Base-by-base conservation (phyloP, 2,113 vertebrate species). In the Platycercus adscitus region DNA sequence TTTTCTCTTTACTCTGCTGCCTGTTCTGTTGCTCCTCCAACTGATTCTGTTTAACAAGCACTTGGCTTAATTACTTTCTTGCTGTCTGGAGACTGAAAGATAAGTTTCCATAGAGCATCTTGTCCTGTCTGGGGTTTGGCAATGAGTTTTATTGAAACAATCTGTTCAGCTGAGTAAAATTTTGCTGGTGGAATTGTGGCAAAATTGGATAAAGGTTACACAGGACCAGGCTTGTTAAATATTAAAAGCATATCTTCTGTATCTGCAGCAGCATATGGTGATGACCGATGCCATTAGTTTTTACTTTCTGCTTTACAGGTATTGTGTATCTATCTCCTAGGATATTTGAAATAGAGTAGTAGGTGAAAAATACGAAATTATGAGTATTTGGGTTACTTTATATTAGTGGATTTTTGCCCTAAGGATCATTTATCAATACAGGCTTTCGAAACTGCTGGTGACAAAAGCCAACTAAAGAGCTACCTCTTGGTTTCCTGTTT, bases 21-120 rank as follows among this genome's bases (percentile, higher is more conserved):
- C 17, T 44, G 0, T 47, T 64, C 24, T 43, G 19, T 43, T 92
- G 86, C 39, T 75, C 28, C 87, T 69, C 55, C 78, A 75, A 44
- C 43, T 53, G 52, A 50, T 55, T 93, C 86, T 69, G 65, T 86
- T 93, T 68, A 85, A 79, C 43, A 49, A 78, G 75, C 72, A 75
- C 39, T 83, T 56, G 43, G 58, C 53, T 90, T 91, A 79, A 96
- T 92, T 90, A 49, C 79, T 94, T 95, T 91, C 75, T 86, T 65
- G 60, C 61, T 63, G 70, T 85, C 77, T 95, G 91, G 69, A 91
- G 60, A 53, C 60, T 53, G 26, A 53, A 55, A 60, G 64, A 85
- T 58, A 58, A 86, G 39, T 95, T 95, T 96, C 85, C 89, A 47
- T 20, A 9, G 29, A 91, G 79, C 61, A 83, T 90, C 89, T 86